Conservation (phyloP, 2,797 vertebrate species). For the Poecilia gillii region DNA sequence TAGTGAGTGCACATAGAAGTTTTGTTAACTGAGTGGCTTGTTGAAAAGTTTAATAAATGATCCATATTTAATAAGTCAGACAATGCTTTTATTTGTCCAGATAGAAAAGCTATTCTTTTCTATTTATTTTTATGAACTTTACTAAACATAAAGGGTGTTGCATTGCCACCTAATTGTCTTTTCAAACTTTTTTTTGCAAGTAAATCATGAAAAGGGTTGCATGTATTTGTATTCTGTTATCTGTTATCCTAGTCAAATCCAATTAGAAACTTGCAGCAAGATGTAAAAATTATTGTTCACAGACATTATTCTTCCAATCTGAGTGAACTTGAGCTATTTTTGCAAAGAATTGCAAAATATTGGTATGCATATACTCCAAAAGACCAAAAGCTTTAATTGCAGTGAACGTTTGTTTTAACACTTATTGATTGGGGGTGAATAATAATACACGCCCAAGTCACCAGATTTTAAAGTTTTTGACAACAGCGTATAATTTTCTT, state of each 20-base stretch:
- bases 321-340: background rate
- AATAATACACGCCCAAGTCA: background rate
- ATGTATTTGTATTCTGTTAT: background rate
- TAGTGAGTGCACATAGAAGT: constrained; percentile 27
- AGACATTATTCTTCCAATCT: background rate
- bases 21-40: constrained; percentile 39
- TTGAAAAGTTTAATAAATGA: constrained; percentile 63
- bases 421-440: background rate
- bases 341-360: background rate
- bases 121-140: background rate
- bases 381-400: background rate
- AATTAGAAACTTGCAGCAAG: background rate
- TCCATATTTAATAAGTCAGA: constrained; percentile 32
- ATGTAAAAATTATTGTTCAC: background rate
- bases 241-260: background rate
- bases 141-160: background rate
- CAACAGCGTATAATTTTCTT: background rate
- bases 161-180: background rate
- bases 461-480: background rate
- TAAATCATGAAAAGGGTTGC: background rate
- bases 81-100: background rate
- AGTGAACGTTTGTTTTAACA: background rate
- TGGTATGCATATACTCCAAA: background rate
- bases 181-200: background rate
- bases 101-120: background rate